These are phyloP conservation scores for Ardeotis arabs DNA, from an alignment of 2,113 vertebrate species.

Conservation along the genomic window DNA sequence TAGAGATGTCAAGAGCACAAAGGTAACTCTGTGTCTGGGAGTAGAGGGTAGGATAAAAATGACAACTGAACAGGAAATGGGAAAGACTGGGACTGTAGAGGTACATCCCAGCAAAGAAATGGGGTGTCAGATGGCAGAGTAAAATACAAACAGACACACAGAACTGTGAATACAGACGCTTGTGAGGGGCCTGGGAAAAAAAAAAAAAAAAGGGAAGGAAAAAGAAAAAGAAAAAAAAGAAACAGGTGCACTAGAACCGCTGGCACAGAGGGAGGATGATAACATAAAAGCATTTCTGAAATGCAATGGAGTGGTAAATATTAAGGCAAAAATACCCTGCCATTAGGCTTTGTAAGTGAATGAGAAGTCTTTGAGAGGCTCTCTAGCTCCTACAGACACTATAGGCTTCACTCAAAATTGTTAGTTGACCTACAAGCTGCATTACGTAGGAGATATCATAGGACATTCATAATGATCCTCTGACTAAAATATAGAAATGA, in stretches of 20 bases:
- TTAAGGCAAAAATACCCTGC: neutral
- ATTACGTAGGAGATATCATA: neutral
- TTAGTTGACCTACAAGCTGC: neutral
- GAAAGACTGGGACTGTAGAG: constrained; percentile 12
- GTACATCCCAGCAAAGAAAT: neutral
- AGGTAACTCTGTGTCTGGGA: constrained; percentile 52
- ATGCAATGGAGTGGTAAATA: neutral
- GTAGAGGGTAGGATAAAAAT: constrained; percentile 32
- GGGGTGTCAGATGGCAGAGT: neutral
- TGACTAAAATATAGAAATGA: neutral
- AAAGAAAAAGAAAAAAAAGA: neutral
- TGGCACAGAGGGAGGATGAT: neutral
- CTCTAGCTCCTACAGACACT: neutral
- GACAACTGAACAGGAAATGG: constrained; percentile 63
- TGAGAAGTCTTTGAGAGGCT: neutral
- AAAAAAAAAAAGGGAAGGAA: neutral
- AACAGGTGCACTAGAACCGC: constrained; percentile 27
- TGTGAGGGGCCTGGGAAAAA: neutral
- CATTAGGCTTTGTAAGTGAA: neutral
- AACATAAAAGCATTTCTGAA: constrained; percentile 34
- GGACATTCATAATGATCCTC: neutral
- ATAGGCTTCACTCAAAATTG: neutral
- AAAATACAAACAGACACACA: constrained; percentile 20
- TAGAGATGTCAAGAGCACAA: constrained; percentile 60
- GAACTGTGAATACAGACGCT: constrained; percentile 5